phyloP scores from a whole-genome alignment of 2,113 vertebrate genomes.

The Hyla sarda region DNA sequence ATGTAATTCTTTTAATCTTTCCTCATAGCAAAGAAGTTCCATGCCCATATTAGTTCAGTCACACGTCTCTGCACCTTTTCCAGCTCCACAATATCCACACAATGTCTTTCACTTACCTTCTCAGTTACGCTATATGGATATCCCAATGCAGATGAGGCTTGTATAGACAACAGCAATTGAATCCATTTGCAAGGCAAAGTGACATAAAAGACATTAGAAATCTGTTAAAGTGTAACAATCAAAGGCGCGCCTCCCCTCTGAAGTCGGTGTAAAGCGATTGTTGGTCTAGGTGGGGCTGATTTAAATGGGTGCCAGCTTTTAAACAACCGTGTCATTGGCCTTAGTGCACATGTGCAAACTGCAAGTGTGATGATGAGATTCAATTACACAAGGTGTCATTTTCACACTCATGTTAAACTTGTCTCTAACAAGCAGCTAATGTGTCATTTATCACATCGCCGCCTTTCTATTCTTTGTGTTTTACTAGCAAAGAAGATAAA shows the following conservation, averaged over 20 bases:
- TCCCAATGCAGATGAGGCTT: no score
- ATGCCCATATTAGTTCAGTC: no score
- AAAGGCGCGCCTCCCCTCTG: conserved; percentile 34
- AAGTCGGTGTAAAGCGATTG: conserved; percentile 46
- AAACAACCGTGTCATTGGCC: conserved; percentile 32
- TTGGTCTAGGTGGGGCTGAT: conserved; percentile 53
- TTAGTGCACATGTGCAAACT: conserved; percentile 52
- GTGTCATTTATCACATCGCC: conserved; percentile 53
- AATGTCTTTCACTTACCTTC: no score
- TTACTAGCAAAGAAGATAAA: conserved; percentile 19
- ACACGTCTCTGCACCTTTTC: no score
- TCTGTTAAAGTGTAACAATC: conserved; percentile 21
- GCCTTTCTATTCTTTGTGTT: conserved; percentile 15
- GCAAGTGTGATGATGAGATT: conserved; percentile 47
- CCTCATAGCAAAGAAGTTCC: no score
- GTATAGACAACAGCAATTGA: background rate
- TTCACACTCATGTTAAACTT: conserved; percentile 51
- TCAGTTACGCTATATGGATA: no score
- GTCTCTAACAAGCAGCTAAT: conserved; percentile 54
- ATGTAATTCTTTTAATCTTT: no score
- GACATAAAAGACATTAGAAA: conserved; percentile 20
- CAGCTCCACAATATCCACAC: no score
- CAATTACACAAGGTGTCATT: conserved; percentile 52
- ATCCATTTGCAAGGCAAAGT: background rate
- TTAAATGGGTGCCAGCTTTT: conserved; percentile 52